A percentile compares a stretch with the other conserved stretches of the same genome.
These are phyloP conservation scores for Cryptoleucopteryx plumbea DNA, from an alignment of 2,113 vertebrate genomes.

Conservation along the genomic window DNA sequence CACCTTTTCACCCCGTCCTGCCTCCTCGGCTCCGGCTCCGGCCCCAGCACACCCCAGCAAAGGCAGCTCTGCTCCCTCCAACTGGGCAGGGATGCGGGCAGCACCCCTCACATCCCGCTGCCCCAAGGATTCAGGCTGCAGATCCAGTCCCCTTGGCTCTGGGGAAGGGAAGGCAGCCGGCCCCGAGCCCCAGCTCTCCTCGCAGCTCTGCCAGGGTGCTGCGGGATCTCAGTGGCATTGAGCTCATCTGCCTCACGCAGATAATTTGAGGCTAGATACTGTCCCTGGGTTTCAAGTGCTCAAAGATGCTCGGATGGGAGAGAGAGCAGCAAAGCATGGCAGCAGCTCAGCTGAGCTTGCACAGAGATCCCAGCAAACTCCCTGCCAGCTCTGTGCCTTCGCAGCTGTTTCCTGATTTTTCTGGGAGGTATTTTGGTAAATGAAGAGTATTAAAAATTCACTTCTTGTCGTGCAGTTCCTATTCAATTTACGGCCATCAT, in stretches of 20 bases:
- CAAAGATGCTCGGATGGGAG: background rate
- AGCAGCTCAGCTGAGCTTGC: background rate
- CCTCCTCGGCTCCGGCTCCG: background rate
- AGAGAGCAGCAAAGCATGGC: background rate
- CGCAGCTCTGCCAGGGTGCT: background rate
- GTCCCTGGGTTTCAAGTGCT: background rate
- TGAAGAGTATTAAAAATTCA: background rate
- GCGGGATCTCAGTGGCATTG: rapidly evolving
- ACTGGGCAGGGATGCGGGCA: background rate
- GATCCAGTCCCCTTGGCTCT: rapidly evolving
- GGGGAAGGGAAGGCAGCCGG: background rate
- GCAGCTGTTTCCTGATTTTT: rapidly evolving
- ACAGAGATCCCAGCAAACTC: background rate
- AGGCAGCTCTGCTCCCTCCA: background rate
- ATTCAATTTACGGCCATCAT: background rate
- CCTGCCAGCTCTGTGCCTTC: rapidly evolving
- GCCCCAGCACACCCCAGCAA: background rate
- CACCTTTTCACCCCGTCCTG: background rate
- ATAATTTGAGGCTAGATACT: background rate
- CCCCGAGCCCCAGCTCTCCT: background rate
- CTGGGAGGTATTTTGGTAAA: background rate
- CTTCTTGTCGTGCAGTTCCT: background rate
- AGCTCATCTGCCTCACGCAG: rapidly evolving
- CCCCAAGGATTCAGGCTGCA: background rate
- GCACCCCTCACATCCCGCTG: background rate